Percentiles rank a stretch among this genome's conserved stretches.
Evolutionary conservation across 1,140 invertebrate species (phyloP).

Genomic region (Hypothenemus hampei): DNA sequence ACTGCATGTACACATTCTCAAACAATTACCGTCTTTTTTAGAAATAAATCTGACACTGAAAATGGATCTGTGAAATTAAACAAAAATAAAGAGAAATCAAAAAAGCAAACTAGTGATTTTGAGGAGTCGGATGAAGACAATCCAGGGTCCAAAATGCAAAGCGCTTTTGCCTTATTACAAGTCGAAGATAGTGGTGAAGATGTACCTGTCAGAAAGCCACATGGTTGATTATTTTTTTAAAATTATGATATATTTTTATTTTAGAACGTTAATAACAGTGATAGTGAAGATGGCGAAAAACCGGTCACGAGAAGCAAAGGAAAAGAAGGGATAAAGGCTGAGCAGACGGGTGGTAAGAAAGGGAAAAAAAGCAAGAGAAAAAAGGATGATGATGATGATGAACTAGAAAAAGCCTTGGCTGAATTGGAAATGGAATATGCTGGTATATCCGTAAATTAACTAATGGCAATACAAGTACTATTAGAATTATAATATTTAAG

Average conservation of each 20-base stretch:
- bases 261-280: slow-evolving; percentile 46
- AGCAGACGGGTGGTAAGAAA: slow-evolving; percentile 57
- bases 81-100: slow-evolving; percentile 43
- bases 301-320: slow-evolving; percentile 52
- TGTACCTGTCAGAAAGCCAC: slow-evolving; percentile 31
- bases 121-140: slow-evolving; percentile 45
- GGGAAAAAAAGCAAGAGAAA: slow-evolving; percentile 67
- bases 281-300: slow-evolving; percentile 47
- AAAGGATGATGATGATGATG: slow-evolving; percentile 75
- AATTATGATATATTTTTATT: no score
- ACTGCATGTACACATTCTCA: no score
- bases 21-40: slow-evolving; percentile 12
- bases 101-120: slow-evolving; percentile 44
- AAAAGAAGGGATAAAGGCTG: slow-evolving; percentile 50
- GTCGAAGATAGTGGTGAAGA: slow-evolving; percentile 46
- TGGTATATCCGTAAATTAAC: slow-evolving; percentile 7
- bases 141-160: slow-evolving; percentile 37
- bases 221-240: not conserved
- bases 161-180: slow-evolving; percentile 44
- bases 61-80: slow-evolving; percentile 38
- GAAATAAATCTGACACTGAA: slow-evolving; percentile 38
- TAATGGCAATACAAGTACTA: not conserved
- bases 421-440: slow-evolving; percentile 75
- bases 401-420: slow-evolving; percentile 78
- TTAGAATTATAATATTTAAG: slow-evolving; percentile 1